phyloP scores from a whole-genome alignment of 1,140 invertebrate species.

The Leptonema lineaticorne region DNA sequence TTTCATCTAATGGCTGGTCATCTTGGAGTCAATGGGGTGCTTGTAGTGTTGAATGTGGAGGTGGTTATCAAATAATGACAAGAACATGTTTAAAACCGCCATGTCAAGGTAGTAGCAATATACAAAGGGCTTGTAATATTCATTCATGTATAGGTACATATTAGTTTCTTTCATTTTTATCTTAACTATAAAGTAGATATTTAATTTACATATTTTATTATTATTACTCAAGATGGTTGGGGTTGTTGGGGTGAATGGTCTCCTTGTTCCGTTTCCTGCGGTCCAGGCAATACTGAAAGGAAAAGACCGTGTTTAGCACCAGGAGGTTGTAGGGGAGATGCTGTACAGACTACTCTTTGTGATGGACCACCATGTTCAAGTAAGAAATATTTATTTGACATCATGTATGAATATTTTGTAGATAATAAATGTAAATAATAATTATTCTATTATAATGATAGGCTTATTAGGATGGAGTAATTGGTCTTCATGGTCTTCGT shows the following conservation, averaged over 20 bases:
- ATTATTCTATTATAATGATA: slow-evolving; percentile 2
- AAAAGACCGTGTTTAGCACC: slow-evolving; percentile 61
- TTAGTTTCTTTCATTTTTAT: background rate
- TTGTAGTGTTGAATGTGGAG: slow-evolving; percentile 77
- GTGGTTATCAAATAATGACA: slow-evolving; percentile 70
- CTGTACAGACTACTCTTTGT: slow-evolving; percentile 56
- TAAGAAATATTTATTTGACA: slow-evolving; percentile 43
- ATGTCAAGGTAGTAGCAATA: slow-evolving; percentile 64
- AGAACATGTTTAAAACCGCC: slow-evolving; percentile 59
- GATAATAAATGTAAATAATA: background rate
- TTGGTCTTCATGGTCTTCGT: slow-evolving; percentile 72
- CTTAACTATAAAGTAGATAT: background rate
- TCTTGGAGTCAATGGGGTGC: slow-evolving; percentile 74
- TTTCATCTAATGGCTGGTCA: slow-evolving; percentile 62
- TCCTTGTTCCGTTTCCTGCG: slow-evolving; percentile 76
- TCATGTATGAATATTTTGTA: slow-evolving; percentile 45
- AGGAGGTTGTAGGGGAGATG: slow-evolving; percentile 51
- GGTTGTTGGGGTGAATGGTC: slow-evolving; percentile 89
- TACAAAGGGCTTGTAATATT: slow-evolving; percentile 70
- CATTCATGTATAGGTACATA: slow-evolving; percentile 58
- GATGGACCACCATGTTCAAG: slow-evolving; percentile 56
- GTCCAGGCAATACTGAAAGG: slow-evolving; percentile 62
- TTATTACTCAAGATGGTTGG: slow-evolving; percentile 60
- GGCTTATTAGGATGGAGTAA: slow-evolving; percentile 57
- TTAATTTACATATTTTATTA: background rate